Conservation (phyloP, 2,888 invertebrate genomes). For the Nephrotoma guestfalica region DNA sequence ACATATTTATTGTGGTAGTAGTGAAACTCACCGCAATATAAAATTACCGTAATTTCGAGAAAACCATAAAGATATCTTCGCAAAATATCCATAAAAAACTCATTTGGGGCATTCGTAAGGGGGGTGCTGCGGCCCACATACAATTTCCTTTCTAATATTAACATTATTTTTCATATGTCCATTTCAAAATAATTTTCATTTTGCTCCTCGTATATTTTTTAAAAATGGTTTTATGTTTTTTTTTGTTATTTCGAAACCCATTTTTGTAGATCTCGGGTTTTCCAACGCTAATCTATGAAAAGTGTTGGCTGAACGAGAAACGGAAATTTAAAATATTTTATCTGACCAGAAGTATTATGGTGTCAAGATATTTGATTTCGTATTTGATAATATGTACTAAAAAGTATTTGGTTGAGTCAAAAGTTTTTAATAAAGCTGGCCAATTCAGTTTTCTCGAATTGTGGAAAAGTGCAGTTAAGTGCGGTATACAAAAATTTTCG, state of each 20-base stretch:
- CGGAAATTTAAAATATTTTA: background rate
- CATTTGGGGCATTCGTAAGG: background rate
- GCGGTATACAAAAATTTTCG: no score
- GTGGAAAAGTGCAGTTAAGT: no score
- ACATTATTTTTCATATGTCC: background rate
- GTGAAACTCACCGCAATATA: no score
- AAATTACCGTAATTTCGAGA: no score
- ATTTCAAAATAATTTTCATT: background rate
- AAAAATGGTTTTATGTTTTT: background rate
- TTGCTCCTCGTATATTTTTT: background rate
- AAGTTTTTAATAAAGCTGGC: background rate
- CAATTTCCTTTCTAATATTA: background rate
- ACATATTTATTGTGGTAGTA: background rate
- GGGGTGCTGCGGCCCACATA: background rate
- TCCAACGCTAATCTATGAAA: background rate
- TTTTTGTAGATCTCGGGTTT: background rate
- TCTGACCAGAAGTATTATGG: background rate
- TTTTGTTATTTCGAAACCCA: background rate
- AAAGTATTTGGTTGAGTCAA: background rate
- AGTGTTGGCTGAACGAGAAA: background rate
- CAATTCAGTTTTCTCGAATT: no score
- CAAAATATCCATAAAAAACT: background rate
- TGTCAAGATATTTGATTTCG: background rate
- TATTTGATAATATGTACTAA: background rate
- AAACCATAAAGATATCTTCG: no score